These are phyloP conservation scores for Caenorhabditis drosophilae DNA, from an alignment of 2,888 invertebrate species.

Conservation along the genomic window DNA sequence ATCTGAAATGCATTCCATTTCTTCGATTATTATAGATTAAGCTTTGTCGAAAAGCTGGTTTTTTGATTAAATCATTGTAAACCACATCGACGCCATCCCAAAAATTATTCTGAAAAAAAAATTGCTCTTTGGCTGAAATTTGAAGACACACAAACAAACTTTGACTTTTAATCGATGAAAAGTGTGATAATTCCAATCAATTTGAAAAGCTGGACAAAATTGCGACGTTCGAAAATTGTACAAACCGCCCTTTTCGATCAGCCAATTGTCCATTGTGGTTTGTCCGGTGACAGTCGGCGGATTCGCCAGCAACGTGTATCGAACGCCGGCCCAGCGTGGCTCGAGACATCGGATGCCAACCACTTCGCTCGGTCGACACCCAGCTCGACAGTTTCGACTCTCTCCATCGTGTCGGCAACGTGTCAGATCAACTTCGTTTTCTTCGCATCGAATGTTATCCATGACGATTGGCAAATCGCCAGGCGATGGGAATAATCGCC, in stretches of 20 bases:
- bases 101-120: constrained; percentile 79
- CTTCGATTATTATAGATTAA: constrained; percentile 60
- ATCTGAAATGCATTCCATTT: constrained; percentile 77
- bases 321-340: constrained; percentile 90
- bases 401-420: constrained; percentile 78
- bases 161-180: constrained; percentile 61
- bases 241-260: constrained; percentile 88
- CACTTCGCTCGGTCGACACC: constrained; percentile 71
- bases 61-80: constrained; percentile 89
- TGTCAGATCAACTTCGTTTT: constrained; percentile 79
- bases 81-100: constrained; percentile 91
- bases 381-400: constrained; percentile 76
- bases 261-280: constrained; percentile 84
- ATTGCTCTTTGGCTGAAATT: neutral
- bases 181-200: constrained; percentile 75
- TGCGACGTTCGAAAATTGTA: constrained; percentile 78
- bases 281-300: constrained; percentile 71
- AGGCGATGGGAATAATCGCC: constrained; percentile 61
- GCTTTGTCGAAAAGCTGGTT: constrained; percentile 66
- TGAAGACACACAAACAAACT: constrained; percentile 5
- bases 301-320: constrained; percentile 87
- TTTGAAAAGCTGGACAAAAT: constrained; percentile 72
- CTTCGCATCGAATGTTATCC: constrained; percentile 87
- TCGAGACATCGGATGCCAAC: constrained; percentile 75
- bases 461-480: constrained; percentile 69